Base-by-base conservation (phyloP, 2,113 vertebrate species). In the Mirounga angustirostris region DNA sequence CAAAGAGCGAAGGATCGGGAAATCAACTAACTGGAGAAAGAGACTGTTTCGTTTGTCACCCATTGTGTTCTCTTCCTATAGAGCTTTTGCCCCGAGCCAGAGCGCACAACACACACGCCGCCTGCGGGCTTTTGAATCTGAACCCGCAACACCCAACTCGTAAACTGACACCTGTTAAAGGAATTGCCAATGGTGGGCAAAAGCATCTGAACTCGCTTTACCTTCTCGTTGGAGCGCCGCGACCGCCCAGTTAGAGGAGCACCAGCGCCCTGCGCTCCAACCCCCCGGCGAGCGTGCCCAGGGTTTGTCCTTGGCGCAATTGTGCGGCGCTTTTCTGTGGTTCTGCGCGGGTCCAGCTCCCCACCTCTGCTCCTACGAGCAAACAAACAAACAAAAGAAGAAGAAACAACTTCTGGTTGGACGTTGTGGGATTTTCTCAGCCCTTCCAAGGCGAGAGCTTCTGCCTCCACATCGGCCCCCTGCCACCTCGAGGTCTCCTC, bases 91-190 rank as follows among this genome's bases (percentile, higher is more conserved):
- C 43, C 1, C 5, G 9, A 87, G 54, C 80, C 15, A 1, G 7
- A 16, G 24, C 52, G 8, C 84, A 5, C 52, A 1, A 18, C 4
- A 10, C n/a, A 19, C 9, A 7, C 22, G 43, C 6, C 28, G 9
- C 30, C n/a, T 36, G 58, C 50, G 2, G 16, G 71, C 21, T 59
- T 76, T 59, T 8, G 43, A 50, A 33, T 65, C 26, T 10, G 61
- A 79, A 40, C 36, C 13, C 1, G 4, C 67, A 18, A 19, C 7
- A 11, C 22, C 18, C 43, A 30, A 76, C 63, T 76, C 40, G 61
- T 7, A 40, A 92, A 56, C 88, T 7, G 46, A 71, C 87, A 92
- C 90, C 87, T 86, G 96, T 74, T 87, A 46, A 59, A 59, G 26
- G 46, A n/a, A 26, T 36, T 26, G 63, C n/a, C 5, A 8, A 40